Conservation (phyloP, 2,113 vertebrate species). For the Anseranas semipalmata region DNA sequence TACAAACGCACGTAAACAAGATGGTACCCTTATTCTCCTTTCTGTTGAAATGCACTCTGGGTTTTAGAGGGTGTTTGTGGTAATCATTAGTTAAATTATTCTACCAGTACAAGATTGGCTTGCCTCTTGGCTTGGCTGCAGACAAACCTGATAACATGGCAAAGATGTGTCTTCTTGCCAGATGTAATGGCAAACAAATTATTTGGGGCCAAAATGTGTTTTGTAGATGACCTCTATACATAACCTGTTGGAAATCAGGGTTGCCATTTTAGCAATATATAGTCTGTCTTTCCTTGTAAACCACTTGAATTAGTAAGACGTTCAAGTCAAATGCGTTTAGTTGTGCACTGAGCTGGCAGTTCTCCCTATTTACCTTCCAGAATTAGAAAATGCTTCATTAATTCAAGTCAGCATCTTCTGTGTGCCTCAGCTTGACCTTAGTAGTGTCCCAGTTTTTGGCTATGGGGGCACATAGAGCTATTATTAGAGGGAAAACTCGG, state of each 20-base stretch:
- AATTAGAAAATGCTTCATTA: constrained; percentile 54
- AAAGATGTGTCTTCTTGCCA: neutral
- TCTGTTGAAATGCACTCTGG: fast-evolving
- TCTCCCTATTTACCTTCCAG: constrained; percentile 34
- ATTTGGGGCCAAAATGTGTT: neutral
- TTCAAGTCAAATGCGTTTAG: neutral
- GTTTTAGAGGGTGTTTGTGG: neutral
- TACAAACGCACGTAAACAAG: fast-evolving
- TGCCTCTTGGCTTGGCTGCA: neutral
- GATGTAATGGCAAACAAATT: fast-evolving
- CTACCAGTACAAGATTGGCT: fast-evolving
- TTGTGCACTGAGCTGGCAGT: neutral
- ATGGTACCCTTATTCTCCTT: fast-evolving
- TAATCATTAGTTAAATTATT: fast-evolving
- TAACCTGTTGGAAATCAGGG: neutral
- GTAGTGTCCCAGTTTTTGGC: neutral
- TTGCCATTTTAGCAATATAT: too few relatives aligned
- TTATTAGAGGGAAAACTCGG: neutral
- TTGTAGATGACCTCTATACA: neutral
- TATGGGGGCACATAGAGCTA: neutral
- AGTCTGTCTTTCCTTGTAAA: neutral
- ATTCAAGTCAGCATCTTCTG: neutral
- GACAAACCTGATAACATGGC: fast-evolving
- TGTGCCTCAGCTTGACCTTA: neutral
- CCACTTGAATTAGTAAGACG: neutral